Evolutionary conservation across 2,888 invertebrate species (phyloP).

Genomic region (Drosophila prostipennis): DNA sequence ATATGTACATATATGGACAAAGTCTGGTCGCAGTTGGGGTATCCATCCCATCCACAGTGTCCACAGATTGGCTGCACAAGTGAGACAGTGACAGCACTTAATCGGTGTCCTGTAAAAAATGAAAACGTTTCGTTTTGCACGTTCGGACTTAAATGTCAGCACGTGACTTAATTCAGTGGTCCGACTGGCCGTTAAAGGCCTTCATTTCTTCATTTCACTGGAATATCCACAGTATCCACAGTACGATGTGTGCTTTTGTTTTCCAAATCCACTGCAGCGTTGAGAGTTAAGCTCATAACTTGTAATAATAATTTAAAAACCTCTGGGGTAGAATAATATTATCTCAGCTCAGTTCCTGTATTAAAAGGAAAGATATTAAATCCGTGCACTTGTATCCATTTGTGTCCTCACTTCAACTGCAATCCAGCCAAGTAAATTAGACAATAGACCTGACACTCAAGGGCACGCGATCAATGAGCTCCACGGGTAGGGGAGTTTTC

Average conservation of each 20-base stretch:
- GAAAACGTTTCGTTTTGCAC: conserved; percentile 80
- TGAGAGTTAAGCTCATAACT: conserved; percentile 6
- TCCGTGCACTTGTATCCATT: not conserved
- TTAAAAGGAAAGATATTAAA: not conserved
- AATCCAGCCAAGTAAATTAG: no score
- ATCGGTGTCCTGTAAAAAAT: conserved; percentile 42
- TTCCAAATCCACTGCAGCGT: not conserved
- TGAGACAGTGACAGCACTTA: conserved; percentile 32
- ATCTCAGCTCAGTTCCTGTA: not conserved
- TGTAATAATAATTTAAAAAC: conserved; percentile 9
- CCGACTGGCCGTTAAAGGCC: conserved; percentile 11
- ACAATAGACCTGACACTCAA: no score
- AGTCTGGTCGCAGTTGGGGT: not conserved
- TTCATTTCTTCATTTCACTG: not conserved
- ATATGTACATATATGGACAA: not conserved
- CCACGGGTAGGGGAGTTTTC: not conserved
- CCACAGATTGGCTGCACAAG: conserved; percentile 33
- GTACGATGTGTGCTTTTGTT: not conserved
- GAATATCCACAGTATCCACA: not conserved
- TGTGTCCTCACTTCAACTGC: no score
- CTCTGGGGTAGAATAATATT: not conserved
- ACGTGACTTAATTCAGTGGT: conserved; percentile 79
- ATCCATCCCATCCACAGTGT: conserved; percentile 4
- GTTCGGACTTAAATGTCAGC: conserved; percentile 83
- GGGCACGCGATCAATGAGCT: not conserved